Evolutionary conservation across 2,888 invertebrate genomes (phyloP), one percentile per base, ranked within the genome.

Genomic region (Scaptomyza reducta): DNA sequence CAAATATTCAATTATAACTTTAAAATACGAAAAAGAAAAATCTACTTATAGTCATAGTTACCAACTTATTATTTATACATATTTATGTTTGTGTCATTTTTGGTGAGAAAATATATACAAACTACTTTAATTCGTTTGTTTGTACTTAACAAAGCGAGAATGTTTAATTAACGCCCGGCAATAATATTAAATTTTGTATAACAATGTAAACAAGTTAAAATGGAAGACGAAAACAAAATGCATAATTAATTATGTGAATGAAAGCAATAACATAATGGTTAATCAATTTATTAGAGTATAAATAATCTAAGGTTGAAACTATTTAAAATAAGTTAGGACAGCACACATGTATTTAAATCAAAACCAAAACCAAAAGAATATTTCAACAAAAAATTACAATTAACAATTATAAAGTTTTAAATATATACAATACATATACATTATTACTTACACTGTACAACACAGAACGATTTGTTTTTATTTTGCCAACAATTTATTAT

Each of bases 161-260:
- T 71, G 40, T 81, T 84, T 60, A 67, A 82, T 86, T 68, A 76
- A 76, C 60, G 74, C 78, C 87, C 81, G 87, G 85, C 83, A 87
- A 84, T 81, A 84, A 76, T 81, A 88, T 85, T 77, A 46, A 85
- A 85, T 81, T 87, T 80, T 87, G 79, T 87, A 82, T 79, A 87
- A 87, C 87, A 87, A 82, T 81, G 70, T 82, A 85, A 68, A 57
- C 47, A 66, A 67, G 46, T 41, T 40, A 47, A 67, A 51, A 27
- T 50, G 41, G 46, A 29, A 47, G 47, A 56, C 35, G 58, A 64
- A 40, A 65, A 45, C 44, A 59, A 60, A 59, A 65, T 74, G 65
- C 75, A 75, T 77, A 77, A 76, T 77, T 74, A 58, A 70, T 77
- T 77, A 76, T 77, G 72, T 64, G 75, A 81, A 85, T 74, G 73